Conservation (phyloP, 1,140 invertebrate genomes). For the Drosophila serrata region DNA sequence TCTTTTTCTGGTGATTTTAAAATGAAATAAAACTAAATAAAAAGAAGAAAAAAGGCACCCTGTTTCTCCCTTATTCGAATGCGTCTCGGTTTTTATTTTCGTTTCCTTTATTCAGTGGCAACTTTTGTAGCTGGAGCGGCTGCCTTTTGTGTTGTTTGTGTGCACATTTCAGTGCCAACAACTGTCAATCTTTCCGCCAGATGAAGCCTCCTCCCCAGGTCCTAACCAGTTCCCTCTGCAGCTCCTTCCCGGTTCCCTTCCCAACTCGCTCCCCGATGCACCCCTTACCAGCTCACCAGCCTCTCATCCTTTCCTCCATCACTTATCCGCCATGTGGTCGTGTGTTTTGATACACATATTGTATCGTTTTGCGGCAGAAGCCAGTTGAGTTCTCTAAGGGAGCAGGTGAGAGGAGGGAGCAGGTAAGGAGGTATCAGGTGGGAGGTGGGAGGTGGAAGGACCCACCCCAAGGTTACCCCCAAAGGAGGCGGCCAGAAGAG, state of each 20-base stretch:
- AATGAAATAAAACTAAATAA: background rate
- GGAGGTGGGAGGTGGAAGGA: background rate
- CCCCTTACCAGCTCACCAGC: too few relatives aligned
- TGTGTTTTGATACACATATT: conserved; percentile 83
- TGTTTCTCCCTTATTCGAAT: conserved; percentile 40
- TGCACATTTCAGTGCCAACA: conserved; percentile 81
- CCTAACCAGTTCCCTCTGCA: conserved; percentile 1
- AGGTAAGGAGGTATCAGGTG: conserved; percentile 7
- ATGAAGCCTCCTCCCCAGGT: conserved; percentile 52
- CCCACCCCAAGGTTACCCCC: background rate
- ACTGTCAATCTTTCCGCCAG: conserved; percentile 76
- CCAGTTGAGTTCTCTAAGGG: conserved; percentile 32
- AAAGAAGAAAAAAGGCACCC: conserved; percentile 15
- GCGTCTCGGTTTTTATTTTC: conserved; percentile 54
- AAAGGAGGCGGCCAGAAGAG: background rate
- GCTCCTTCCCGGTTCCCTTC: conserved; percentile 2
- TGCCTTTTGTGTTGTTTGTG: conserved; percentile 69
- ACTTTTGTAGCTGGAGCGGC: conserved; percentile 72
- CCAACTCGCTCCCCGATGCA: background rate
- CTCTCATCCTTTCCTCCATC: background rate
- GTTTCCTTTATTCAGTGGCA: conserved; percentile 61
- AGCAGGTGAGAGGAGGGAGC: conserved; percentile 15
- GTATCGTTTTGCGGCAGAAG: conserved; percentile 73
- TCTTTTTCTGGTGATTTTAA: too few relatives aligned
- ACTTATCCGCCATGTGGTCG: conserved; percentile 57